Evolutionary conservation across 2,113 vertebrate species (phyloP), one percentile per base, ranked within the genome.

Genomic region (Erythrolamprus reginae): DNA sequence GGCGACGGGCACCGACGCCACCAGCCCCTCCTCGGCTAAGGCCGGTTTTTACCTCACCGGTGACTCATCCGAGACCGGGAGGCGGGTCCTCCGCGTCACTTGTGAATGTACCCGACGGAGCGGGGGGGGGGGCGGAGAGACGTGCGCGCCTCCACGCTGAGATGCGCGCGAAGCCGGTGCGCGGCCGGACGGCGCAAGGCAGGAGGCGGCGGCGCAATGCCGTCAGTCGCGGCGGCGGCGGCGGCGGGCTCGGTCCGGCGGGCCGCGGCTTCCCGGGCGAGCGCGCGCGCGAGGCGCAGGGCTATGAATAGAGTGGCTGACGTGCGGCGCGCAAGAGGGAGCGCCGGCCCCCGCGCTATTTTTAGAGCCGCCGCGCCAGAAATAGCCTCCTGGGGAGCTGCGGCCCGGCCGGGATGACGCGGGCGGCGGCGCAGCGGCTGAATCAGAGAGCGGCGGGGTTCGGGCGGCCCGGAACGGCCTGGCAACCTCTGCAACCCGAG

Each of bases 281-380:
- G 50, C 33, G 70, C 33, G 48, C 33, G 33, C 45, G 50, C 48
- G 10, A n/a, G 47, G 51, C 15, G 51, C n/a, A 45, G 50, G 56
- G 56, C 89, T 86, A 90, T 26, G 89, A 90, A 90, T 90, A 90
- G 89, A 83, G 89, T 56, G 83, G 23, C n/a, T 90, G 89, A 90
- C 89, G 89, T 56, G 89, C 56, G n/a, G 55, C 83, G 55, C 89
- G 83, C 47, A 65, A 61, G 56, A 45, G 83, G 89, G 55, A 82
- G 12, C 45, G 45, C 45, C 45, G 45, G 55, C 89, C n/a, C 53
- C 82, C 83, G 83, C 65, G 50, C 82, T 90, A 90, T 70, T 90
- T 65, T 85, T 61, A 85, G 89, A 12, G 89, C 47, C 3, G 47
- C 17, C 56, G 56, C 21, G 23, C 83, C 61, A 17, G 24, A 86